Base-by-base conservation (phyloP, 2,888 invertebrate species). In the Heterodera filipjevi region DNA sequence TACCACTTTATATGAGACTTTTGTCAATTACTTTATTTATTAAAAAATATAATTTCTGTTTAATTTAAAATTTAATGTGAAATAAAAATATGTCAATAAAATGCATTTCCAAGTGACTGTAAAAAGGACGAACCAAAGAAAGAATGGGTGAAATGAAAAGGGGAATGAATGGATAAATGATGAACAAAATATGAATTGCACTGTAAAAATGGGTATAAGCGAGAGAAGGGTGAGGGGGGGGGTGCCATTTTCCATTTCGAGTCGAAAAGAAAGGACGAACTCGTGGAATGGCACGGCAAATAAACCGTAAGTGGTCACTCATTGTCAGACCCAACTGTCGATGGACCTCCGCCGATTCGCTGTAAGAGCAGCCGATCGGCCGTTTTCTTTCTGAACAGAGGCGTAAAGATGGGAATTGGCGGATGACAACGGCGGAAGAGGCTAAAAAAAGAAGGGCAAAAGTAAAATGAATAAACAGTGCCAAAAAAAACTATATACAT, bases 261-360 rank as follows among this genome's bases (percentile, higher is more conserved):
- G 39, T 10, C 39, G 39, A 39, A 10, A 10, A 12, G 39, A 6
- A 39, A 10, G 6, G 39, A 12, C 39, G 12, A 6, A 6, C 39
- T 3, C 22, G 59, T 32, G 30, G 32, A 30, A 10, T 49, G 68
- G 53, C 46, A 53, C 44, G 59, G n/a, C 35, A 53, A 27, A 73
- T 8, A 46, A 44, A 16, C 64, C 35, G 22, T 35, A 27, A 10
- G 33, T n/a, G 14, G 22, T 73, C 8, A 10, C n/a, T 30, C 12
- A 73, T 73, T 33, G 16, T 46, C 77, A 87, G n/a, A 88, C 88
- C 88, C 88, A 88, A 81, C 86, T 86, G 80, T 88, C 87, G 78
- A 85, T 86, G 22, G 73, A 73, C 33, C 59, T 44, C 70, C 82
- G 27, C 70, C 77, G 44, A 76, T 75, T 35, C 79, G 81, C 14